phyloP scores from a whole-genome alignment of 2,113 vertebrate species.

The Petaurus breviceps region DNA sequence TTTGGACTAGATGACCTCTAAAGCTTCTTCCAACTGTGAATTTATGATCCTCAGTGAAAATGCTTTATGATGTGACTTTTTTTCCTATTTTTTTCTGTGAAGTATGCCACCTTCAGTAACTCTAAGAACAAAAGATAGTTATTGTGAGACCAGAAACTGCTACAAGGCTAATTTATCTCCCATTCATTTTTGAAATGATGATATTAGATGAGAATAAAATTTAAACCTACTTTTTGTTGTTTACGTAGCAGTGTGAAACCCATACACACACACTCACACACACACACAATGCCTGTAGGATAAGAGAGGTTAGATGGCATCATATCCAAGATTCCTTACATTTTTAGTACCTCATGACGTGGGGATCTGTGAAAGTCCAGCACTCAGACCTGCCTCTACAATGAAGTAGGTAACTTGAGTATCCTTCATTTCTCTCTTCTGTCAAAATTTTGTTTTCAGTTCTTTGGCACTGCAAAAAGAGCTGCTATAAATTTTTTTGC shows the following conservation, averaged over 20 bases:
- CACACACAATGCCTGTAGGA: not conserved
- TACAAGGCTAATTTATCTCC: not conserved
- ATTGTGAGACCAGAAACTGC: not conserved
- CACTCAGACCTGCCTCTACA: not conserved
- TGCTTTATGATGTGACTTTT: not conserved
- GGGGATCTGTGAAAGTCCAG: not conserved
- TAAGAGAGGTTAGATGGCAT: not conserved
- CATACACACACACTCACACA: not conserved
- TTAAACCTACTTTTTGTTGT: not conserved
- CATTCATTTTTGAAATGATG: not conserved
- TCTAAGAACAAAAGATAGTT: slow-evolving; percentile 21
- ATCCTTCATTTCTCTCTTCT: not conserved
- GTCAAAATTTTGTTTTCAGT: not conserved
- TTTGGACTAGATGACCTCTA: not conserved
- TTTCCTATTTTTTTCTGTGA: slow-evolving; percentile 7
- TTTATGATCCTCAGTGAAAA: not conserved
- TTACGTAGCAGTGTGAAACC: not conserved
- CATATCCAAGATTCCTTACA: not conserved
- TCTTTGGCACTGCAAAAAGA: not conserved
- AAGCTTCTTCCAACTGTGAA: not conserved
- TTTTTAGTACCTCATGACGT: not conserved
- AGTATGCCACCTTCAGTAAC: not conserved
- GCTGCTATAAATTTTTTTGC: not conserved
- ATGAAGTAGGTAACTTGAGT: not conserved
- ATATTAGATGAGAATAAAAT: not conserved